Conservation (phyloP, 2,888 invertebrate genomes). For the Drosophila dives region DNA sequence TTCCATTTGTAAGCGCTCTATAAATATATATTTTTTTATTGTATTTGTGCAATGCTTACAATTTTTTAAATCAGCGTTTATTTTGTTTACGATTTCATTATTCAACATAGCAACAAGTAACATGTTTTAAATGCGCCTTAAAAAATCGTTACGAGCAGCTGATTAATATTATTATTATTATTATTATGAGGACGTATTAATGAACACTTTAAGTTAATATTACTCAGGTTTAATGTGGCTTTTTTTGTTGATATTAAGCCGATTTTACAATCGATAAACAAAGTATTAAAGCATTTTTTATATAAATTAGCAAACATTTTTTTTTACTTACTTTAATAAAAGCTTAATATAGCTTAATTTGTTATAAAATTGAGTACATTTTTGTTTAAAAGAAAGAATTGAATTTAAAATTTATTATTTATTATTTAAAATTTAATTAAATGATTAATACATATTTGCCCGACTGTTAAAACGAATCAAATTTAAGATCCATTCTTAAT, state of each 20-base stretch:
- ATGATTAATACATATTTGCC: neutral
- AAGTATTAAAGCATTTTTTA: neutral
- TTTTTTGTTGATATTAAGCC: neutral
- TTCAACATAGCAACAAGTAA: conserved; percentile 19
- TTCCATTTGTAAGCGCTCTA: conserved; percentile 36
- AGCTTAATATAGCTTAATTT: neutral
- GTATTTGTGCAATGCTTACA: conserved; percentile 15
- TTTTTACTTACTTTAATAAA: neutral
- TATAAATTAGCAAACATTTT: neutral
- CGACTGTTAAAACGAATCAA: neutral
- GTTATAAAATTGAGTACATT: neutral
- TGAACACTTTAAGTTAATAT: neutral
- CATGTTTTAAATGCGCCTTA: conserved; percentile 54
- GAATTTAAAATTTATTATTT: neutral
- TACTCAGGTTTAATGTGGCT: neutral
- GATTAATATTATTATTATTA: neutral
- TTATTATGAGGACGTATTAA: neutral
- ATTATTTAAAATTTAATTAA: too few relatives aligned
- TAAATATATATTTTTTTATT: conserved; percentile 19
- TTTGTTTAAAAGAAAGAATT: neutral
- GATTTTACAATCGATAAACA: neutral
- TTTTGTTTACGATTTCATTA: conserved; percentile 32
- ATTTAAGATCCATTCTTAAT: neutral
- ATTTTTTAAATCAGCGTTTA: conserved; percentile 46
- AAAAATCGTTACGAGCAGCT: conserved; percentile 6